These are phyloP conservation scores for Amphimallon solstitiale DNA, from an alignment of 2,888 invertebrate genomes.

Conservation along the genomic window DNA sequence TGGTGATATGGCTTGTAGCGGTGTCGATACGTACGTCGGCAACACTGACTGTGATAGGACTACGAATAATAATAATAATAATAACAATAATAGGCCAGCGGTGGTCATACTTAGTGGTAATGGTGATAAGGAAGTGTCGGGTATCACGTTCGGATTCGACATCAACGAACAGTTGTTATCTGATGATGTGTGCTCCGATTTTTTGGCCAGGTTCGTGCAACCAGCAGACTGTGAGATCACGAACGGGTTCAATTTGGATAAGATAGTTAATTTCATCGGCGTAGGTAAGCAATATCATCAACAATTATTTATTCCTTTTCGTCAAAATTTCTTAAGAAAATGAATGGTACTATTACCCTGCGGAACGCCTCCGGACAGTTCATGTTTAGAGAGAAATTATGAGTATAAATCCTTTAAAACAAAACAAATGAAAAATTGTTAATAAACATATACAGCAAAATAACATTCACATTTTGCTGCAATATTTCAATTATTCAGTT, in stretches of 20 bases:
- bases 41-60: constrained; percentile 28
- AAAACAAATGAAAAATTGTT: too few species aligned
- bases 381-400: too few species aligned
- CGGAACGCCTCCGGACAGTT: too few species aligned
- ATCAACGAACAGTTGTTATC: constrained; percentile 77
- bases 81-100: constrained; percentile 67
- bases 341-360: too few species aligned
- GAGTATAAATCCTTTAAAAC: too few species aligned
- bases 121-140: constrained; percentile 69
- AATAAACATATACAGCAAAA: too few species aligned
- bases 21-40: constrained; percentile 2
- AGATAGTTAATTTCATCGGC: constrained; percentile 72
- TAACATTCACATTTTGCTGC: too few species aligned
- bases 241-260: constrained; percentile 68
- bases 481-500: too few species aligned
- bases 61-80: constrained; percentile 45
- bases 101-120: constrained; percentile 78
- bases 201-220: constrained; percentile 62
- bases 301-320: too few species aligned
- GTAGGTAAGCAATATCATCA: constrained; percentile 69
- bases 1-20: constrained; percentile 39
- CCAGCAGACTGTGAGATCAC: constrained; percentile 57
- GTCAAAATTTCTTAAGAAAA: too few species aligned
- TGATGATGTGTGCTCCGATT: constrained; percentile 62
- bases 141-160: constrained; percentile 84